Conservation (phyloP, 1,140 invertebrate species). For the Apis cerana region DNA sequence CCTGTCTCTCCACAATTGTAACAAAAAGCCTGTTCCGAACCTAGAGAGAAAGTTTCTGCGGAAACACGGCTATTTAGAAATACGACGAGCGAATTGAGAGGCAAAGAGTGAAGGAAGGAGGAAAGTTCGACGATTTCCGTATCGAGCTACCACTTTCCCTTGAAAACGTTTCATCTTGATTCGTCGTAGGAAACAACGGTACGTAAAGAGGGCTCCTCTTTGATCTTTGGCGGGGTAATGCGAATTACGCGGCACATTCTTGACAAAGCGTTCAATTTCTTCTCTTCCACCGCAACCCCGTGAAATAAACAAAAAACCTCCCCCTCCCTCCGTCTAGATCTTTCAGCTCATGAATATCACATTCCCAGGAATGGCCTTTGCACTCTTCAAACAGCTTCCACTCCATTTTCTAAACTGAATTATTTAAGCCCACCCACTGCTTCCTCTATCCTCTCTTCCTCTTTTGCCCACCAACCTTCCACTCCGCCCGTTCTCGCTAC, state of each 20-base stretch:
- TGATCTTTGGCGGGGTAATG: slow-evolving; percentile 21
- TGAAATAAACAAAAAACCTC: slow-evolving; percentile 57
- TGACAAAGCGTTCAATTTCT: slow-evolving; percentile 21
- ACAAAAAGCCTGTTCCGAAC: no score
- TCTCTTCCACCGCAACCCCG: not conserved
- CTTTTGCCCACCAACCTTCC: not conserved
- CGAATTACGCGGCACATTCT: slow-evolving; percentile 25
- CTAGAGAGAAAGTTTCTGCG: not conserved
- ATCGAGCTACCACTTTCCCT: not conserved
- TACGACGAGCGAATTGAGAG: no score
- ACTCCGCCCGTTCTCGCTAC: slow-evolving; percentile 8
- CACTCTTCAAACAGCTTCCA: slow-evolving; percentile 57
- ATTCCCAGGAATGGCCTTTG: slow-evolving; percentile 52
- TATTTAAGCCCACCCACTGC: slow-evolving; percentile 47
- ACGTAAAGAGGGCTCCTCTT: not conserved
- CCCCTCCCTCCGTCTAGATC: slow-evolving; percentile 8
- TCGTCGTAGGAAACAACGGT: not conserved
- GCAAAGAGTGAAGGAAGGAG: not conserved
- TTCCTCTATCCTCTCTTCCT: not conserved
- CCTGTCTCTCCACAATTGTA: no score
- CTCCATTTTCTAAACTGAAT: slow-evolving; percentile 64
- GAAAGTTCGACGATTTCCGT: not conserved
- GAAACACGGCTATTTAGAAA: not conserved
- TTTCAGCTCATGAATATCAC: slow-evolving; percentile 62
- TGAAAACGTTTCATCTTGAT: not conserved